phyloP scores from a whole-genome alignment of 2,113 vertebrate species.

The Synodontis membranacea region DNA sequence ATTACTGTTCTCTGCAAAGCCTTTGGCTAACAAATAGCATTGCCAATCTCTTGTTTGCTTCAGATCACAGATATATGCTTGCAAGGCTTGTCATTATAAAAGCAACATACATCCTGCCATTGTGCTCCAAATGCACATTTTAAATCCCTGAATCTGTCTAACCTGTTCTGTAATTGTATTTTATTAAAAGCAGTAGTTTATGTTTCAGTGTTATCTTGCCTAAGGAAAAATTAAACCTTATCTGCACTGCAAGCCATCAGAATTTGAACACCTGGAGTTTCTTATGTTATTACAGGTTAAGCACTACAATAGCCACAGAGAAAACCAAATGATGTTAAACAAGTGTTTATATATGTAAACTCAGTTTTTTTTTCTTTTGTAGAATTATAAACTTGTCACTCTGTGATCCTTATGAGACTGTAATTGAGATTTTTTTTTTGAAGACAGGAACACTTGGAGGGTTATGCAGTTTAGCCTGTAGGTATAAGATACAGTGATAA shows the following conservation, averaged over 20 bases:
- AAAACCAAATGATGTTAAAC: background rate
- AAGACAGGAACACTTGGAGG: background rate
- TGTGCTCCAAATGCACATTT: slow-evolving; percentile 49
- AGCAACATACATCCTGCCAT: slow-evolving; percentile 50
- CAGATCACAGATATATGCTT: slow-evolving; percentile 56
- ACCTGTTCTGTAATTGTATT: slow-evolving; percentile 10
- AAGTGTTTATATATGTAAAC: background rate
- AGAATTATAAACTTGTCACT: background rate
- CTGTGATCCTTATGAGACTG: slow-evolving; percentile 1
- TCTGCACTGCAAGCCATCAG: background rate
- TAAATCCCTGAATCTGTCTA: slow-evolving; percentile 34
- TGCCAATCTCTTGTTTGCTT: slow-evolving; percentile 64
- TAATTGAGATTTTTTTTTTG: background rate
- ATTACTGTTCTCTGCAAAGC: slow-evolving; percentile 75
- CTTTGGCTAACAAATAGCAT: slow-evolving; percentile 80
- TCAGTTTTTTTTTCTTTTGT: background rate
- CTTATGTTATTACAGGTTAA: background rate
- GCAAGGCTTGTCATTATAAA: slow-evolving; percentile 47
- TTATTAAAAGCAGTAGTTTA: slow-evolving; percentile 23
- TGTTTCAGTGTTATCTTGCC: slow-evolving; percentile 7
- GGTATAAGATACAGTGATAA: background rate
- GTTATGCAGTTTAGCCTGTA: background rate
- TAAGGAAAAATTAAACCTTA: slow-evolving; percentile 18
- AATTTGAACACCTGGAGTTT: slow-evolving; percentile 18
- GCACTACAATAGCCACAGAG: background rate